phyloP scores from a whole-genome alignment of 2,113 vertebrate genomes.

The Amia ocellicauda region DNA sequence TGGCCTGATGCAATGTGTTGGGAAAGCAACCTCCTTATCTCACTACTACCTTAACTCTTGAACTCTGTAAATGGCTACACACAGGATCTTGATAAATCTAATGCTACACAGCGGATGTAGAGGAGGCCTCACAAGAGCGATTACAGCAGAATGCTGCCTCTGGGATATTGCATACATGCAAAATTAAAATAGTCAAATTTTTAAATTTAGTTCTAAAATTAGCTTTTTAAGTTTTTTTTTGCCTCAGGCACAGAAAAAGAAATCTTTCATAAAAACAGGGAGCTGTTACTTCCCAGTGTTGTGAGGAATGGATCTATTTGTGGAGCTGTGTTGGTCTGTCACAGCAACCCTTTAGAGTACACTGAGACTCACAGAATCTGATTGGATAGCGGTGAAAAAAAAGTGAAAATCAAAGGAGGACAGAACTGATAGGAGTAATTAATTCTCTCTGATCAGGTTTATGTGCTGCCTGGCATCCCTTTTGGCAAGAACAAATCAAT shows the following conservation, averaged over 20 bases:
- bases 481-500: constrained; percentile 6
- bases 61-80: no score
- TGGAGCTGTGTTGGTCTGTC: constrained; percentile 51
- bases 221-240: constrained; percentile 64
- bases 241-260: constrained; percentile 48
- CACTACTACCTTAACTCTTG: no score
- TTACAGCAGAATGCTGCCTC: no score
- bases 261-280: constrained; percentile 58
- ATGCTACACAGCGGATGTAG: no score
- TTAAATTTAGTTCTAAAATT: constrained; percentile 41
- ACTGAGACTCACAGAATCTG: constrained; percentile 29
- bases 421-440: neutral
- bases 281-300: constrained; percentile 58
- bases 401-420: constrained; percentile 23
- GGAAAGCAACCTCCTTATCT: no score
- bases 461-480: constrained; percentile 15
- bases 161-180: no score
- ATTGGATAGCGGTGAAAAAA: constrained; percentile 38
- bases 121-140: no score
- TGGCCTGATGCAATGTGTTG: no score
- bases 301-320: constrained; percentile 56
- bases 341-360: constrained; percentile 35
- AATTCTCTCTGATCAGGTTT: no score
- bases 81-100: no score
- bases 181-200: no score